Evolutionary conservation across 2,113 vertebrate genomes (phyloP), one percentile per base, ranked within the genome.

Genomic region (Dicrurus megarhynchus): DNA sequence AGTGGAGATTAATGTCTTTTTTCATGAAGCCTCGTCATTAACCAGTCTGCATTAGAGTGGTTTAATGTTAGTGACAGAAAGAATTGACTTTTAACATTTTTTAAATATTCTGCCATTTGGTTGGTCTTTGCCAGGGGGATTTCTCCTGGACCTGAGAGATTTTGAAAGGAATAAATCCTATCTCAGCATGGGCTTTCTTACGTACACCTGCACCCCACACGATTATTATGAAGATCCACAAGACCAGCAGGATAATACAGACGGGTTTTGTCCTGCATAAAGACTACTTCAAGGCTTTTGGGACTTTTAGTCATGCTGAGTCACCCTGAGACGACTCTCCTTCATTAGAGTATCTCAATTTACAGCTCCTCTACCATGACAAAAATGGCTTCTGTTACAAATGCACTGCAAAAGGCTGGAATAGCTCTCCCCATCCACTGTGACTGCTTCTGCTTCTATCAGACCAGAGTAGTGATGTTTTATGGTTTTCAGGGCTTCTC

Each of bases 1-100:
- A 81, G 84, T 70, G 53, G 97, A 98, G 98, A 98, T 98, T 97
- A 98, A 98, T 98, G 94, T 97, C 95, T 98, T 95, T 95, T 97
- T 97, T 98, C 96, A 80, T 33, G 91, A 95, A 95, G 94, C 87
- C 89, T 90, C 92, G 76, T 96, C 74, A 92, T 98, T 98, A 98
- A 97, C 94, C 21, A 10, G 30, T 95, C 96, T 97, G 68, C 92
- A 93, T 73, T 96, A 94, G 70, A 80, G 95, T 64, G 95, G 77
- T 97, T 98, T 97, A 98, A 97, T 91, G 94, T 74, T 93, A 87
- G 91, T 95, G 95, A 93, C 88, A 85, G 86, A 83, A 89, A 39
- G 14, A 94, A 96, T 84, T 71, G 81, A 95, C 95, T 97, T 97
- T 87, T 92, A 97, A 95, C 88, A 81, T 87, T 93, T 83, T 74